Conservation (phyloP, 2,113 vertebrate genomes). For the Laticauda laticaudata region DNA sequence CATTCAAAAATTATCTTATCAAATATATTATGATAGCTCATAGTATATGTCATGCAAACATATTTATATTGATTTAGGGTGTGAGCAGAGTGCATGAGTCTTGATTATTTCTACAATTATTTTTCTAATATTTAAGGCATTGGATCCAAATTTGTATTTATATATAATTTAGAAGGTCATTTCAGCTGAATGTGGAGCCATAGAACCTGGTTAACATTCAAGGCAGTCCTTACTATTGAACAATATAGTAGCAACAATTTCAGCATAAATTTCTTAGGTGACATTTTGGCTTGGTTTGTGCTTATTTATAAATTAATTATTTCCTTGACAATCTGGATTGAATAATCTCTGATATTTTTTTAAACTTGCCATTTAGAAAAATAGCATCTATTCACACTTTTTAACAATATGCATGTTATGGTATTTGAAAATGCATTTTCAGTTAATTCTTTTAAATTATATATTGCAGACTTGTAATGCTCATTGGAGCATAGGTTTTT, state of each 20-base stretch:
- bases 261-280: not conserved
- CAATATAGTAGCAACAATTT: not conserved
- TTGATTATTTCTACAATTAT: not conserved
- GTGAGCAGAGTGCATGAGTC: not conserved
- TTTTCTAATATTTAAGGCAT: not conserved
- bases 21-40: constrained; percentile 23
- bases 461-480: constrained; percentile 21
- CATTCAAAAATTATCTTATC: constrained; percentile 29
- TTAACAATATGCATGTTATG: constrained; percentile 20
- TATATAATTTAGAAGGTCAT: not conserved
- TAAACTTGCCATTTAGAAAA: constrained; percentile 25
- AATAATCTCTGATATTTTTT: constrained; percentile 12
- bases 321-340: constrained; percentile 39
- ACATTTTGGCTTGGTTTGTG: not conserved
- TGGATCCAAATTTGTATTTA: not conserved
- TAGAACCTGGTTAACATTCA: not conserved
- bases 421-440: constrained; percentile 46
- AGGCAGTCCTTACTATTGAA: not conserved
- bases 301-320: constrained; percentile 5
- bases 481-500: constrained; percentile 25
- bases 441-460: constrained; percentile 45
- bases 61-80: not conserved
- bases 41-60: not conserved
- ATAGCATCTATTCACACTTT: not conserved
- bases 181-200: not conserved